phyloP scores from a whole-genome alignment of 2,113 vertebrate species.

The Dasypus novemcinctus region DNA sequence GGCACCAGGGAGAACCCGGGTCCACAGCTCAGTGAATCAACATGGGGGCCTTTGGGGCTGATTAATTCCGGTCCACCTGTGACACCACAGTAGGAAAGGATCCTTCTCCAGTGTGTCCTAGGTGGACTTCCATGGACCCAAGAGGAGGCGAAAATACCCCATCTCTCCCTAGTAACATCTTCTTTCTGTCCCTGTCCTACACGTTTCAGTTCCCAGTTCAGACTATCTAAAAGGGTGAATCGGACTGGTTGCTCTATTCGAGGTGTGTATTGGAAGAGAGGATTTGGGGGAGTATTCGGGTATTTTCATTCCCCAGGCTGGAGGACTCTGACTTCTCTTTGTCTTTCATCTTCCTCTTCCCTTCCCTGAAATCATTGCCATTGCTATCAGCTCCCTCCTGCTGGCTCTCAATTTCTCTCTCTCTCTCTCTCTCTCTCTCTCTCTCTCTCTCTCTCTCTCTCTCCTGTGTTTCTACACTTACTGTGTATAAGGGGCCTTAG shows the following conservation, averaged over 20 bases:
- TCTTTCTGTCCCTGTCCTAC: background rate
- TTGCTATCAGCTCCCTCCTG: background rate
- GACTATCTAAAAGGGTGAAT: background rate
- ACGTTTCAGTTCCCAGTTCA: background rate
- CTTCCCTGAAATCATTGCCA: background rate
- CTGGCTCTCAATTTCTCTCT: background rate
- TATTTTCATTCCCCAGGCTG: background rate
- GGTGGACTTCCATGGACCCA: background rate
- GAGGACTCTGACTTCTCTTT: background rate
- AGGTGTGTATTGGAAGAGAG: background rate
- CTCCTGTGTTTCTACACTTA: background rate
- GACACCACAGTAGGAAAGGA: slow-evolving; percentile 10
- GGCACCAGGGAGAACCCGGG: background rate
- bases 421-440: background rate
- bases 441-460: background rate
- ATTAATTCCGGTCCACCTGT: background rate
- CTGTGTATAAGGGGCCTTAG: background rate
- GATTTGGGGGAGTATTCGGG: background rate
- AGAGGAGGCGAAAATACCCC: background rate
- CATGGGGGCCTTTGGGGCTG: background rate
- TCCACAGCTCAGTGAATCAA: background rate
- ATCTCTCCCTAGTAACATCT: background rate
- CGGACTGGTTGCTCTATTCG: background rate
- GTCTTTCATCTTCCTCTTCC: background rate
- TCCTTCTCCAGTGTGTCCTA: background rate